Evolutionary conservation across 2,113 vertebrate genomes (phyloP), one percentile per base, ranked within the genome.

Genomic region (Paracanthobrama guichenoti): DNA sequence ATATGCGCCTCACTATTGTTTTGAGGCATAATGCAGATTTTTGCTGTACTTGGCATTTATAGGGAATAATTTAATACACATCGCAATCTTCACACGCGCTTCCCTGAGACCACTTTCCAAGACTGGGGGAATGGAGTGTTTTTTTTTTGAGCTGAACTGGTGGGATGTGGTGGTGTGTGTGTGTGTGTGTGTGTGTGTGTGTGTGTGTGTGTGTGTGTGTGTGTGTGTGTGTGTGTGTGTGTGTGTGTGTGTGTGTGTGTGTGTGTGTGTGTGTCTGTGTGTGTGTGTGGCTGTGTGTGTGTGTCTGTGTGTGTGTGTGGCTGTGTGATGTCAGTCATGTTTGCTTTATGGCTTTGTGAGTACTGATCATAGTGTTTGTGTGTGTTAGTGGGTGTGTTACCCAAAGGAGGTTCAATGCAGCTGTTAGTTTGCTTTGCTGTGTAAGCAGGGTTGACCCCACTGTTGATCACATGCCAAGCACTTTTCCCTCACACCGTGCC

Each of bases 1-100:
- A 73, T 80, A 67, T 69, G 82, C 44, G 50, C 69, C 42, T 82
- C 74, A 35, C 77, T 78, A 80, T 87, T 88, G 81, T 85, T 86
- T 85, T 74, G 79, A 85, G 80, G 79, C 85, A 85, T 67, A 88
- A 87, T 86, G 79, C 86, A 73, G 80, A 72, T 84, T 84, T 88
- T 87, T 88, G 83, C 86, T 88, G 82, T 39, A 83, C 84, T 88
- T 88, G 85, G 82, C 87, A 86, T 86, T 88, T 88, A 88, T 88
- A 67, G 85, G 76, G 64, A 82, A 86, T 89, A 85, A 83, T 87
- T 89, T 71, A 83, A 87, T 83, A 60, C 80, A 81, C 72, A 62
- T 66, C 46, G 64, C 72, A 85, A 87, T 78, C 76, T 88, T 87
- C 55, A 53, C 84, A 66, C 46, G 55, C 50, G 79, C 55, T 78